Base-by-base conservation (phyloP, 2,888 invertebrate genomes). In the Agonopterix subpropinquella region DNA sequence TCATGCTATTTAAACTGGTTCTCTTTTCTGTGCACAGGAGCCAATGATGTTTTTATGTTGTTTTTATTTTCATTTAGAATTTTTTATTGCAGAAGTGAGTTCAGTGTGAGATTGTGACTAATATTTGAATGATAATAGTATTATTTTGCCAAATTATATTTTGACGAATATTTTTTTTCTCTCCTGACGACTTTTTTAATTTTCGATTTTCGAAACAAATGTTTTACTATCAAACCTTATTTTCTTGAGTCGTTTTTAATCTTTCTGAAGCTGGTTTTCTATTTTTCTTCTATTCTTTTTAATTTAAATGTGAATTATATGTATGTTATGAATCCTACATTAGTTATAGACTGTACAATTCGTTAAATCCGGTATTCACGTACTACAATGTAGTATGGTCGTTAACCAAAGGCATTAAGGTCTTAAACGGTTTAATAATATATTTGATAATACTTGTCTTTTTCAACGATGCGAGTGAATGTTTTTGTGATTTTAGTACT, bases 401-500 rank as follows among this genome's bases (percentile, higher is more conserved):
- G 39, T 44, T 44, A 47, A 47, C 36, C 47, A 41, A 50, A 47
- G 43, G 47, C 35, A 41, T 42, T n/a, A 9, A 36, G 36, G 36
- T 11, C 8, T 15, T 13, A 28, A 15, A 11, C n/a, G 64, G 55
- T 55, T 54, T 56, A 63, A 58, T 56, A 63, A 58, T 56, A 49
- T 1, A 28, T 28, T 28, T 28, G 28, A 28, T 28, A 28, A 2
- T 28, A 28, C 28, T 28, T 28, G 5, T 28, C 28, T 28, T 28
- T 28, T 28, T 28, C 28, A 28, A 28, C 28, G 7, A 9, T 43
- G 8, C 44, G 67, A 61, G 62, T 73, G 72, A 54, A 65, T 72
- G 70, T 61, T 62, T 74, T 73, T 76, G 80, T 82, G 80, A 80
- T 82, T 77, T 65, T 73, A 76, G 81, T 85, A 85, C 84, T 83